These are phyloP conservation scores for Erebia palarica DNA, from an alignment of 2,888 invertebrate species.

Conservation along the genomic window DNA sequence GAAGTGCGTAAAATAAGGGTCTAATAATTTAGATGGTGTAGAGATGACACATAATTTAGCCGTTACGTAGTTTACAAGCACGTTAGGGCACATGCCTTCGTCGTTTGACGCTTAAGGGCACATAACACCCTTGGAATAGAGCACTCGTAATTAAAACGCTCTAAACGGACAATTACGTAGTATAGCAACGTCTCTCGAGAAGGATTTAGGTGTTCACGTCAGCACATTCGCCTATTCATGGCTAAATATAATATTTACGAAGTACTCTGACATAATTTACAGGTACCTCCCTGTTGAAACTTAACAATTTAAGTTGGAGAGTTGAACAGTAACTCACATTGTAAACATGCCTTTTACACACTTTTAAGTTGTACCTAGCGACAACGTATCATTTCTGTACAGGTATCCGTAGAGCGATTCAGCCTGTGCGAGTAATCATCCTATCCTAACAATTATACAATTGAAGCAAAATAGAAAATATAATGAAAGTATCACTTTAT, in stretches of 20 bases:
- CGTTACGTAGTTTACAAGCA: conserved; percentile 73
- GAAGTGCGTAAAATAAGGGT: neutral
- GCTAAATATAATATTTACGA: conserved; percentile 26
- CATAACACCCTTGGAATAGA: conserved; percentile 75
- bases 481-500: too few species aligned
- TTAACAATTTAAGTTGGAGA: conserved; percentile 4
- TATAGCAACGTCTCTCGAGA: conserved; percentile 43
- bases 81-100: conserved; percentile 55
- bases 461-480: too few species aligned
- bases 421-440: too few species aligned
- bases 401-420: too few species aligned
- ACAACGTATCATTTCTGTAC: too few species aligned
- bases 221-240: conserved; percentile 22
- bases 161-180: conserved; percentile 71
- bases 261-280: conserved; percentile 1
- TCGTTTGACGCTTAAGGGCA: conserved; percentile 66
- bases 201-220: conserved; percentile 31
- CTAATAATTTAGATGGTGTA: conserved; percentile 31
- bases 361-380: too few species aligned
- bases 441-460: too few species aligned
- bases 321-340: neutral
- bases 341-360: too few species aligned
- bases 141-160: conserved; percentile 77
- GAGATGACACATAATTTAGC: conserved; percentile 44
- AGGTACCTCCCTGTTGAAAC: neutral